These are phyloP conservation scores for Echinarachnius parma DNA, from an alignment of 53 echinoderm and acorn worm genomes.

Conservation along the genomic window DNA sequence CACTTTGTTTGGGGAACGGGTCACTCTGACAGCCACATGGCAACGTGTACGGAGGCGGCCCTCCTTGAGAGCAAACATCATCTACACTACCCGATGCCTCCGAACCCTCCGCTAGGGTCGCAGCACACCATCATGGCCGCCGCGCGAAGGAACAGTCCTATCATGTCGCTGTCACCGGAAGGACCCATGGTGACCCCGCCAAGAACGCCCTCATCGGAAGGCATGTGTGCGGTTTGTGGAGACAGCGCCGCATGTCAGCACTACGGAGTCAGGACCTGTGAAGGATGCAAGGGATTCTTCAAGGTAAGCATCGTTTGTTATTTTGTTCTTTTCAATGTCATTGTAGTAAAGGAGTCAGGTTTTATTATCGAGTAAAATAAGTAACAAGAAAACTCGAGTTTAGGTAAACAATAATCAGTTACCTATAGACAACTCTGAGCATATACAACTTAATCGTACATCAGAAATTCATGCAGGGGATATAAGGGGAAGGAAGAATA, in stretches of 20 bases:
- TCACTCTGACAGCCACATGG: constrained; percentile 28
- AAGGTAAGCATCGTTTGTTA: no score
- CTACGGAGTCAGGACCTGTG: constrained; percentile 97
- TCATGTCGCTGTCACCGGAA: constrained; percentile 49
- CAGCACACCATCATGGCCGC: constrained; percentile 44
- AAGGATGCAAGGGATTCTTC: constrained; percentile 99
- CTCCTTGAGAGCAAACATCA: constrained; percentile 50
- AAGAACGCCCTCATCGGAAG: constrained; percentile 75
- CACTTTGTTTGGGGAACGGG: constrained; percentile 45
- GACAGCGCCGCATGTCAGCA: constrained; percentile 99
- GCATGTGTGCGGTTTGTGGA: constrained; percentile 96
- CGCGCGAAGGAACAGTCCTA: constrained; percentile 40
- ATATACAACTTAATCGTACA: no score
- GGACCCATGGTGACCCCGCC: constrained; percentile 45
- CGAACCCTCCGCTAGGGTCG: constrained; percentile 33
- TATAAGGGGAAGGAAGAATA: no score
- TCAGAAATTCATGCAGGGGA: no score
- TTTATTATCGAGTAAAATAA: no score
- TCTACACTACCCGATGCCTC: constrained; percentile 49
- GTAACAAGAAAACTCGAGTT: no score
- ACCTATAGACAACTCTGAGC: no score
- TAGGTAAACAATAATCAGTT: no score
- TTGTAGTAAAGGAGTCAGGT: no score
- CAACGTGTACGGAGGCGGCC: constrained; percentile 32
- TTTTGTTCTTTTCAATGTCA: no score